These are phyloP conservation scores for Acanthosepion lycidas DNA, from an alignment of 2,888 invertebrate genomes.

Conservation along the genomic window DNA sequence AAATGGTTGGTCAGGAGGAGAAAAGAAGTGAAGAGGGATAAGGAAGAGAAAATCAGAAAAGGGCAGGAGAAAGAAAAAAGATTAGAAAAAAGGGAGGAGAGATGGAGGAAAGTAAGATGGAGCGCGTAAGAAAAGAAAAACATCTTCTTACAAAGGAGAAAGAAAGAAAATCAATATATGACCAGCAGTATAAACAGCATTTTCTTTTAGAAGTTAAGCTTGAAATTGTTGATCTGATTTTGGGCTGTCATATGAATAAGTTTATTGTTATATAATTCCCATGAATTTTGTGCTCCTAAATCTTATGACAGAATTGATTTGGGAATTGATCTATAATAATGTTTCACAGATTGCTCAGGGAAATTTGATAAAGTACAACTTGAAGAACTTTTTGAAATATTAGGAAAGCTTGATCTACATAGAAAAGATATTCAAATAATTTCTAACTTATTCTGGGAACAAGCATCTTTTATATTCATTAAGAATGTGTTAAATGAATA, in stretches of 20 bases:
- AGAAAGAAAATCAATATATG: neutral
- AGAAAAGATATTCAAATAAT: no score
- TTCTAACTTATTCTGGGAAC: no score
- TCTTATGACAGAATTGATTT: neutral
- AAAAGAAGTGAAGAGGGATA: neutral
- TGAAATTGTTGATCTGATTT: neutral
- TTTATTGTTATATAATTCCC: neutral
- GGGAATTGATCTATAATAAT: neutral
- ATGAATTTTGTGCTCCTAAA: neutral
- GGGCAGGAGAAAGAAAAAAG: neutral
- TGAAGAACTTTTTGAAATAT: no score
- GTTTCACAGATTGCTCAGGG: neutral
- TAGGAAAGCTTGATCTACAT: no score
- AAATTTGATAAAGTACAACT: no score
- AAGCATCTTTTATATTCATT: no score
- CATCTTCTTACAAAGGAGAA: no score
- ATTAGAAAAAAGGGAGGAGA: neutral
- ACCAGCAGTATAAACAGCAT: neutral
- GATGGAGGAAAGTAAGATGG: neutral
- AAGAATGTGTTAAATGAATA: no score
- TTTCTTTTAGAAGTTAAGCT: neutral
- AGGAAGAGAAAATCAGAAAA: neutral
- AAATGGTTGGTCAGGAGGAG: neutral
- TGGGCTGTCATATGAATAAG: neutral
- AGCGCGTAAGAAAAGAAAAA: no score